phyloP scores from a whole-genome alignment of 2,888 invertebrate species.

The Automeris io region DNA sequence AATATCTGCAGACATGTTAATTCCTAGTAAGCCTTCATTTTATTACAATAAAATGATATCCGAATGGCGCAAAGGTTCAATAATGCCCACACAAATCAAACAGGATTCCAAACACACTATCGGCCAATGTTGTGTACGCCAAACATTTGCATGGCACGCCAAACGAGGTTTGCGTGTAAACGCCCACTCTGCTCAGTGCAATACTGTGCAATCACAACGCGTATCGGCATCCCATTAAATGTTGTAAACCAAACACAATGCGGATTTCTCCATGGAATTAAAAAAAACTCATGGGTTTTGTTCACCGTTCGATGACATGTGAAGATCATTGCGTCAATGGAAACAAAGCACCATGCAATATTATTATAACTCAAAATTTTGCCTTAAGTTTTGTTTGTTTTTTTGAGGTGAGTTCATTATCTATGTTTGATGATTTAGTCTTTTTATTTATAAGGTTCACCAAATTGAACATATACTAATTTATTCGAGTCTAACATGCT shows the following conservation, averaged over 20 bases:
- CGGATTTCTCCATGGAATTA: constrained; percentile 48
- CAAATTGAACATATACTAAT: too few species aligned
- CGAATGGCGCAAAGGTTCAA: constrained; percentile 35
- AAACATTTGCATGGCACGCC: constrained; percentile 61
- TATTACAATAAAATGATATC: constrained; percentile 15
- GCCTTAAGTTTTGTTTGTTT: too few species aligned
- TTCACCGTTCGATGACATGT: constrained; percentile 50
- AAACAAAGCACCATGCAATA: constrained; percentile 15
- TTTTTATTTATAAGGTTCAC: too few species aligned
- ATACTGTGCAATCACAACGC: constrained; percentile 59
- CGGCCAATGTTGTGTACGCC: constrained; percentile 46
- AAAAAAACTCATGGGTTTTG: constrained; percentile 50
- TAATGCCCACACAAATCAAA: constrained; percentile 71
- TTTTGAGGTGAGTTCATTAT: too few species aligned
- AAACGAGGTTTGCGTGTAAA: constrained; percentile 61
- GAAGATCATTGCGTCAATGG: constrained; percentile 44
- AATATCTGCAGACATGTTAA: neutral
- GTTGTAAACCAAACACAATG: constrained; percentile 52
- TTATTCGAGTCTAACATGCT: too few species aligned
- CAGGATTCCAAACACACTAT: constrained; percentile 63
- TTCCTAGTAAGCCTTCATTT: neutral
- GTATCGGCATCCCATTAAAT: constrained; percentile 68
- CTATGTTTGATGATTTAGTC: too few species aligned
- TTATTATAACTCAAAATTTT: too few species aligned
- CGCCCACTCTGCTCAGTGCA: constrained; percentile 61